phyloP scores from a whole-genome alignment of 2,888 invertebrate species.

The Dynastes hyllus region DNA sequence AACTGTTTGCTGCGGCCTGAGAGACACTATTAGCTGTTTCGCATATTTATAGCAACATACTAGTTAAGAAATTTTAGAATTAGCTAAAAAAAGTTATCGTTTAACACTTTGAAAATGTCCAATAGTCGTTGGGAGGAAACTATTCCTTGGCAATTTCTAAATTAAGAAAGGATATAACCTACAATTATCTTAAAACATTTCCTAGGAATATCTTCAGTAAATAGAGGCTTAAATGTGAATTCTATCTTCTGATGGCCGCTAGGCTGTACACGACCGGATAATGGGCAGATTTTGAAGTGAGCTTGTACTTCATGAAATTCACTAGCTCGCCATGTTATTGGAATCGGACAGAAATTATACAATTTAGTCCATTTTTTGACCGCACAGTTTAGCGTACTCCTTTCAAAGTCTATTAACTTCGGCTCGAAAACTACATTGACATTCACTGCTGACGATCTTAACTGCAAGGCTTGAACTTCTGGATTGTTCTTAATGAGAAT shows the following conservation, averaged over 20 bases:
- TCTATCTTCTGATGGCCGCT: conserved; percentile 72
- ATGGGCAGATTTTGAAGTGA: conserved; percentile 60
- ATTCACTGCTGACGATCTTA: conserved; percentile 73
- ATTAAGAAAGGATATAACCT: not conserved
- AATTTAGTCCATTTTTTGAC: conserved; percentile 73
- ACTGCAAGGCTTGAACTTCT: conserved; percentile 72
- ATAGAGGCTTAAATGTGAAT: conserved; percentile 72
- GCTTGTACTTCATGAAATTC: conserved; percentile 27
- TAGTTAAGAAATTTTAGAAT: not conserved
- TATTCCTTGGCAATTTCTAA: not conserved
- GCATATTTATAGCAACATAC: not conserved
- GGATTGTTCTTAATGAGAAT: conserved; percentile 76
- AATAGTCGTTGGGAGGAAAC: not conserved
- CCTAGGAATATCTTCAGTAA: conserved; percentile 69
- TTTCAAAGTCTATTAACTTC: conserved; percentile 73
- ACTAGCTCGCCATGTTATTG: conserved; percentile 40
- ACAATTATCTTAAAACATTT: conserved; percentile 72
- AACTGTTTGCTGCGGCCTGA: too few relatives aligned
- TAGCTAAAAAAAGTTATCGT: not conserved
- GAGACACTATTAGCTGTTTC: too few relatives aligned
- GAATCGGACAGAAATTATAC: conserved; percentile 74
- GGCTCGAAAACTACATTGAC: conserved; percentile 71
- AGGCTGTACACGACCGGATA: conserved; percentile 70
- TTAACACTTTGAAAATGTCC: not conserved
- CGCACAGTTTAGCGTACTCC: conserved; percentile 72